Evolutionary conservation across 1,140 invertebrate genomes (phyloP), one percentile per base, ranked within the genome.

Genomic region (Cherax quadricarinatus): DNA sequence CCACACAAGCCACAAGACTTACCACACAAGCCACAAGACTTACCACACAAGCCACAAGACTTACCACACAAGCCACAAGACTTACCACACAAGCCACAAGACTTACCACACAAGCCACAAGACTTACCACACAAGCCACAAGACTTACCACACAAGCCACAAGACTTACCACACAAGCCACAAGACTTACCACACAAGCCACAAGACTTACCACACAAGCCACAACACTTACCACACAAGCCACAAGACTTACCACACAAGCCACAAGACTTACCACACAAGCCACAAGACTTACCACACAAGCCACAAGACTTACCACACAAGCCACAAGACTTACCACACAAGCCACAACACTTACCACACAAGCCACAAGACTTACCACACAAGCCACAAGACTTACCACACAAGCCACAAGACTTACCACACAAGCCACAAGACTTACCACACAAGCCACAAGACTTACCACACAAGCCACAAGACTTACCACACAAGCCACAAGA

Each of bases 231-330:
- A 89, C 88, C 49, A 89, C 88, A 89, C 2, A 84, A 12, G n/a
- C 88, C 80, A 73, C 88, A 89, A 3, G 92, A 92, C 79, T 93
- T 92, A n/a, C n/a, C n/a, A n/a, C n/a, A n/a, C n/a, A n/a, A n/a
- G n/a, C n/a, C n/a, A n/a, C n/a, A 41, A 41, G 6, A 83, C 88
- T 89, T 21, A 89, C 88, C 49, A 89, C 88, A 89, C 2, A 84
- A 12, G n/a, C 88, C 80, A 73, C 88, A 89, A 3, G 92, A 92
- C 79, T 93, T 92, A n/a, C n/a, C n/a, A n/a, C n/a, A n/a, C n/a
- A n/a, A n/a, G n/a, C n/a, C n/a, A n/a, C n/a, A 41, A 41, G 6
- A 83, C 88, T 89, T 21, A 89, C 88, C 49, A 89, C 88, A 89
- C 2, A 84, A 12, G n/a, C 88, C 80, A 73, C 88, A 89, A 3